phyloP scores from a whole-genome alignment of 64 coral and sea anemone species.

The Dendronephthya gigantea region DNA sequence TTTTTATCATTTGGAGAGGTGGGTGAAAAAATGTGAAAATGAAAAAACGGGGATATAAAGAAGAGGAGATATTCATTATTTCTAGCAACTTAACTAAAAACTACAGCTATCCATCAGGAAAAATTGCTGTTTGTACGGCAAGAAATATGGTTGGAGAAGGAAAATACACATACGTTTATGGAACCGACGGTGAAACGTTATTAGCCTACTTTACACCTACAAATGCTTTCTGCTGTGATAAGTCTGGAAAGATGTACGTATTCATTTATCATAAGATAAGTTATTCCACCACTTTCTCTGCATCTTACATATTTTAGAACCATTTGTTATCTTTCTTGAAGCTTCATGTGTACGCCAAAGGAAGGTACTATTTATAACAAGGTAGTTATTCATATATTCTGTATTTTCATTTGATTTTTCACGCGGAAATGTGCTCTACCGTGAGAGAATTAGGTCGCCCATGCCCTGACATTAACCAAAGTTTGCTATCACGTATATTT shows the following conservation, averaged over 20 bases:
- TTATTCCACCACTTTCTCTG: too few relatives aligned
- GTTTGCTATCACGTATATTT: background rate
- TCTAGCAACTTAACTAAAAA: background rate
- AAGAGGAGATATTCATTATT: background rate
- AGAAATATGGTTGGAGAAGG: conserved; percentile 1
- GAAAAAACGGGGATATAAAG: background rate
- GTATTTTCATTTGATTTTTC: too few relatives aligned
- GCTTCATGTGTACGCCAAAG: background rate
- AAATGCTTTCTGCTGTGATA: background rate
- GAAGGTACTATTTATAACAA: background rate
- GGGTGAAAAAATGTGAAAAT: background rate
- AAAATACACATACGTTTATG: background rate
- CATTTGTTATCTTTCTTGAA: background rate
- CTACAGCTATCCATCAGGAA: background rate
- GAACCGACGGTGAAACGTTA: background rate
- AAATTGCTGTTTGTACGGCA: background rate
- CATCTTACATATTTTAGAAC: too few relatives aligned
- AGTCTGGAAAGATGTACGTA: background rate
- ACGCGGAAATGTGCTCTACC: too few relatives aligned
- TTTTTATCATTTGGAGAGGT: background rate
- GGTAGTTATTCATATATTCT: background rate
- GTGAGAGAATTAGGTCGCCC: too few relatives aligned
- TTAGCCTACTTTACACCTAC: background rate
- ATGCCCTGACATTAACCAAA: too few relatives aligned
- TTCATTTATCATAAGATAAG: background rate